A percentile compares a stretch with the other conserved stretches of the same genome.
phyloP scores from a whole-genome alignment of 2,113 vertebrate species.

The Haemorhous mexicanus region DNA sequence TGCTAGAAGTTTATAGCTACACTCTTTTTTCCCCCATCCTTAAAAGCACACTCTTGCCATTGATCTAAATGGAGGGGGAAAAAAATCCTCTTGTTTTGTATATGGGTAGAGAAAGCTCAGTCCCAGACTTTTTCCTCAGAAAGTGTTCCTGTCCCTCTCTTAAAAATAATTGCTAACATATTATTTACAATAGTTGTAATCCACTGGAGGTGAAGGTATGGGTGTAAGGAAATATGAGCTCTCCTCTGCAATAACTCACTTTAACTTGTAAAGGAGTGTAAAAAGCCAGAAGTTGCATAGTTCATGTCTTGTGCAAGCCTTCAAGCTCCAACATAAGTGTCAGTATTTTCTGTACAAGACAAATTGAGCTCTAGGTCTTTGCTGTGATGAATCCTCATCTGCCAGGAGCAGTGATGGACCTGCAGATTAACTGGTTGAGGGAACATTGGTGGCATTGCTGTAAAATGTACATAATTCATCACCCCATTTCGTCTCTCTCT shows the following conservation, averaged over 20 bases:
- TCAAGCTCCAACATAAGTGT: accelerated
- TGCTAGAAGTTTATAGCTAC: background rate
- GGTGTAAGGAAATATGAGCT: background rate
- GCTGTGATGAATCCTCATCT: background rate
- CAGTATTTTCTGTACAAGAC: background rate
- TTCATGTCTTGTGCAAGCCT: background rate
- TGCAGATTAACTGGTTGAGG: background rate
- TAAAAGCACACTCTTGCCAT: background rate
- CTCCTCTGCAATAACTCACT: background rate
- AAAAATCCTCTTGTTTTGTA: background rate
- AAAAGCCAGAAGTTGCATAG: background rate
- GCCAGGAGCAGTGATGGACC: background rate
- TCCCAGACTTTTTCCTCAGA: background rate
- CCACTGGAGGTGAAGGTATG: background rate
- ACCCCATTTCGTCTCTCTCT: background rate
- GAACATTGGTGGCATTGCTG: background rate
- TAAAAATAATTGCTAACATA: background rate
- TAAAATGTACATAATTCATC: background rate
- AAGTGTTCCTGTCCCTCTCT: background rate
- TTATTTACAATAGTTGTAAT: background rate
- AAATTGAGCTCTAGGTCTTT: background rate
- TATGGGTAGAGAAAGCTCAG: background rate
- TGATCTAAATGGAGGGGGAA: background rate
- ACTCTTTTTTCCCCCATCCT: background rate
- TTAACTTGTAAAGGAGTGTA: background rate